Percentiles rank a stretch among this genome's conserved stretches.
These are phyloP conservation scores for Pangasius djambal DNA, from an alignment of 2,797 vertebrate genomes.

Conservation along the genomic window DNA sequence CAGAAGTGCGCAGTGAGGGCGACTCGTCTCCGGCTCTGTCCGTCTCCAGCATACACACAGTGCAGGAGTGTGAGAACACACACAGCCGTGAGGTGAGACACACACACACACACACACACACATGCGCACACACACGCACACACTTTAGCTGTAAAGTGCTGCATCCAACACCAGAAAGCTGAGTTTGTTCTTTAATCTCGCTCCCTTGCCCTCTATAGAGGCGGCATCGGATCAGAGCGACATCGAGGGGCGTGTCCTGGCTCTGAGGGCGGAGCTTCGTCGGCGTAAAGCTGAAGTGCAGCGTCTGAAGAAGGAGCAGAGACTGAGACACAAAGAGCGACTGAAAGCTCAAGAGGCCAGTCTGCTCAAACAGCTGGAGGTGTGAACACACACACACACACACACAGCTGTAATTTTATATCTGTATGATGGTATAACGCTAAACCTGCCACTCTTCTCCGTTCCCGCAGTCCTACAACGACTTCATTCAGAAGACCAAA, in stretches of 20 bases:
- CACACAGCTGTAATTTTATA: not conserved
- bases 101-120: not conserved
- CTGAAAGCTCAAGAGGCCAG: slow-evolving; percentile 96
- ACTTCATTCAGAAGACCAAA: slow-evolving; percentile 95
- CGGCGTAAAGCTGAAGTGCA: slow-evolving; percentile 91
- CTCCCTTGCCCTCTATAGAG: slow-evolving; percentile 73
- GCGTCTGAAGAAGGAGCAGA: slow-evolving; percentile 94
- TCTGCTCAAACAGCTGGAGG: slow-evolving; percentile 93
- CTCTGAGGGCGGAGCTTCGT: slow-evolving; percentile 89
- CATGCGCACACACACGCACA: not conserved
- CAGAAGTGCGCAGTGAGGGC: slow-evolving; percentile 79
- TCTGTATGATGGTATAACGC: not conserved
- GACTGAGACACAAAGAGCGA: slow-evolving; percentile 90
- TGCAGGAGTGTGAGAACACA: slow-evolving; percentile 79
- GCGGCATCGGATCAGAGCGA: slow-evolving; percentile 93
- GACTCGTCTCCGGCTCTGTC: slow-evolving; percentile 70
- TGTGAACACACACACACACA: slow-evolving; percentile 62
- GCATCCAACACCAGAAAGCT: not conserved
- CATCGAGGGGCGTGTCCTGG: slow-evolving; percentile 90
- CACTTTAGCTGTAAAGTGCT: not conserved
- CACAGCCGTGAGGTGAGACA: slow-evolving; percentile 75
- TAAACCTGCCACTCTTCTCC: slow-evolving; percentile 32
- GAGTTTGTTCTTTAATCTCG: slow-evolving; percentile 11
- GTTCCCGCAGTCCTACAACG: slow-evolving; percentile 85
- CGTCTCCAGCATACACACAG: slow-evolving; percentile 77